Evolutionary conservation across 2,113 vertebrate species (phyloP).

Genomic region (Shinisaurus crocodilurus): DNA sequence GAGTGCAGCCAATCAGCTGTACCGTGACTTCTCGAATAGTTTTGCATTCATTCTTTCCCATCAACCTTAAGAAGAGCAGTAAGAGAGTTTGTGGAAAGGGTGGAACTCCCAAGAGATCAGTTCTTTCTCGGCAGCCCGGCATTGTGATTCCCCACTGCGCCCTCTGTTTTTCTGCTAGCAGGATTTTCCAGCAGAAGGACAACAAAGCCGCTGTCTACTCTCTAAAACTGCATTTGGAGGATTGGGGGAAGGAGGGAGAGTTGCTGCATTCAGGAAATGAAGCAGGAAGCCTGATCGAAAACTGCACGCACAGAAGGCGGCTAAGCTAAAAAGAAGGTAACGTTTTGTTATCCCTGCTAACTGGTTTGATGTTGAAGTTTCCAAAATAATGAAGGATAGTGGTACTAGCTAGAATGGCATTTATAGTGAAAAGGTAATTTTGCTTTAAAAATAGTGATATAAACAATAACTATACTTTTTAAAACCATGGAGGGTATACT

Average conservation of each 20-base stretch:
- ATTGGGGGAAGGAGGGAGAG: background rate
- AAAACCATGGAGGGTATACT: background rate
- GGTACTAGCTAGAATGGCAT: background rate
- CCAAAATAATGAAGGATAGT: background rate
- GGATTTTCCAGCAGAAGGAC: background rate
- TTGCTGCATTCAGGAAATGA: slow-evolving; percentile 30
- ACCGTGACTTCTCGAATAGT: background rate
- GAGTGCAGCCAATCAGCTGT: background rate
- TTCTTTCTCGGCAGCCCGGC: background rate
- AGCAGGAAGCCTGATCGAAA: background rate
- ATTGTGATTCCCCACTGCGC: background rate
- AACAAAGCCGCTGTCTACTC: background rate
- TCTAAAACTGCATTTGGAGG: background rate
- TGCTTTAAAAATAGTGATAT: background rate
- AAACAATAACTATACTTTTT: background rate
- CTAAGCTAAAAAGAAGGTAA: slow-evolving; percentile 10
- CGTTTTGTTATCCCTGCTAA: background rate
- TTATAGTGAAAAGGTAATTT: background rate
- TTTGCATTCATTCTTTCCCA: background rate
- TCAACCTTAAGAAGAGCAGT: background rate
- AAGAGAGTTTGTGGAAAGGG: background rate
- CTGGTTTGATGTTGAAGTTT: background rate
- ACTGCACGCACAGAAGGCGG: background rate
- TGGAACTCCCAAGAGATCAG: background rate
- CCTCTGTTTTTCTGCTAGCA: background rate